A percentile compares a stretch with the other conserved stretches of the same genome.
These are phyloP conservation scores for Gastrophysa polygoni DNA, from an alignment of 2,888 invertebrate species.

Conservation along the genomic window DNA sequence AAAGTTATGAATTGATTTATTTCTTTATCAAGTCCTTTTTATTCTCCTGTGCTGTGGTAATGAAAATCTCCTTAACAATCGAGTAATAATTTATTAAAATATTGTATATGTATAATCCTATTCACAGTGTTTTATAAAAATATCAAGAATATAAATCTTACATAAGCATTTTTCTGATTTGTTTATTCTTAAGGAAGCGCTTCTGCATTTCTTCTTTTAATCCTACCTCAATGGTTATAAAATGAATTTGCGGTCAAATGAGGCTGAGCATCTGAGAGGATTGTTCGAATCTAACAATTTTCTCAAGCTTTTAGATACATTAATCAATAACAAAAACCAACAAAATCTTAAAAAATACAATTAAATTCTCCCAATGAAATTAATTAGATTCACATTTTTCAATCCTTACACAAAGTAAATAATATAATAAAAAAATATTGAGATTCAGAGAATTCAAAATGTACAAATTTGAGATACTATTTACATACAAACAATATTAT, in stretches of 20 bases:
- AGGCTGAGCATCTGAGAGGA: background rate
- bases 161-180: constrained; percentile 28
- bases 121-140: constrained; percentile 35
- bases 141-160: constrained; percentile 31
- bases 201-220: too few species aligned
- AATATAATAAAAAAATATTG: constrained; percentile 29
- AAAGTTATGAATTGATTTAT: constrained; percentile 30
- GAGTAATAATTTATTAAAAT: constrained; percentile 37
- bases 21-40: constrained; percentile 3
- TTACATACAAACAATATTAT: constrained; percentile 33
- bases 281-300: background rate
- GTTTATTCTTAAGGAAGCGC: too few species aligned
- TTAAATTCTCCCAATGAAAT: constrained; percentile 3
- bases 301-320: background rate
- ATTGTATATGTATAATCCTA: constrained; percentile 26
- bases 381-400: constrained; percentile 30
- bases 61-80: constrained; percentile 24
- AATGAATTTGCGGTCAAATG: background rate
- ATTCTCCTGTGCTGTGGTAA: background rate
- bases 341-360: constrained; percentile 11
- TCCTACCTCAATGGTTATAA: constrained; percentile 23
- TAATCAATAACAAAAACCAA: constrained; percentile 6
- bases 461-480: constrained; percentile 30
- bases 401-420: constrained; percentile 13
- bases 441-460: constrained; percentile 33